Evolutionary conservation across 2,113 vertebrate genomes (phyloP).

Genomic region (Sigmodon hispidus): DNA sequence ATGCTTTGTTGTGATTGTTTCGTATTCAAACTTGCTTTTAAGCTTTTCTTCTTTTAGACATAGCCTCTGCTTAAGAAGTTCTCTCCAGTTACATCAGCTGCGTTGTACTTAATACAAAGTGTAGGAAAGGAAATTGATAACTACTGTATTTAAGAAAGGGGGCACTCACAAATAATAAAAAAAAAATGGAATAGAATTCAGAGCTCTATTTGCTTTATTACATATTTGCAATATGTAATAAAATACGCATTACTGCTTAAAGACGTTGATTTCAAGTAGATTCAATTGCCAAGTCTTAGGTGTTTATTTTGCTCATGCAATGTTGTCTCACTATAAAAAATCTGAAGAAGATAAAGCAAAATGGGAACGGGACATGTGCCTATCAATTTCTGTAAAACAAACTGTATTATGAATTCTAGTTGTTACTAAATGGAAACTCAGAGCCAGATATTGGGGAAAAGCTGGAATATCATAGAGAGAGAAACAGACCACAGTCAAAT

Average conservation of each 20-base stretch:
- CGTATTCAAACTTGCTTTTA: background rate
- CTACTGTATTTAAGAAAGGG: background rate
- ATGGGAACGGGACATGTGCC: background rate
- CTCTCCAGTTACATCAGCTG: background rate
- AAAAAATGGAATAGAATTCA: constrained; percentile 17
- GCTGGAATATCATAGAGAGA: too few relatives aligned
- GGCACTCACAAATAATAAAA: background rate
- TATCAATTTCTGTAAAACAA: background rate
- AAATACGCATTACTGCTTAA: background rate
- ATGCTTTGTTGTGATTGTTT: background rate
- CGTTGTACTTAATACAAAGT: background rate
- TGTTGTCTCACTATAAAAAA: background rate
- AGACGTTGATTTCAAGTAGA: background rate
- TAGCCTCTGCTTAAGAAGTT: background rate
- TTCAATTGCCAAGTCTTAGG: background rate
- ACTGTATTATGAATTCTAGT: too few relatives aligned
- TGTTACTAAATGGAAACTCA: too few relatives aligned
- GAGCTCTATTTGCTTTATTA: background rate
- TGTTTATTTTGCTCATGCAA: background rate
- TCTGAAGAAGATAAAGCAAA: background rate
- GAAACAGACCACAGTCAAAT: too few relatives aligned
- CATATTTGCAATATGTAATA: too few relatives aligned
- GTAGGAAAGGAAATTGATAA: background rate
- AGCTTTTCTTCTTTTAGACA: background rate
- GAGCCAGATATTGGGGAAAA: too few relatives aligned